Evolutionary conservation across 2,888 invertebrate species (phyloP), one percentile per base, ranked within the genome.

Genomic region (Lymantria dispar): DNA sequence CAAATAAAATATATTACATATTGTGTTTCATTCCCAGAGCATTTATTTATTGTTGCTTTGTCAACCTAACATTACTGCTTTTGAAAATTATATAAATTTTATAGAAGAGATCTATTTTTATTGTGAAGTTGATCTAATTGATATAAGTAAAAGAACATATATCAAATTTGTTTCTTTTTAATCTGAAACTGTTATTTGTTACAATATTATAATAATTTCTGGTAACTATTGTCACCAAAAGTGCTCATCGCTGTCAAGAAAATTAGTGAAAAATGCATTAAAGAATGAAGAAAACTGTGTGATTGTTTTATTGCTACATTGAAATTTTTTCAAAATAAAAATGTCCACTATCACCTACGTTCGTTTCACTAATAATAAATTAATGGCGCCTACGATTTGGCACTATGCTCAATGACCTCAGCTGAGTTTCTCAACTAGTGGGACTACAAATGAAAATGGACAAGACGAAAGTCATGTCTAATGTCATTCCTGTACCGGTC

Each of bases 171-270:
- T 73, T 83, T 83, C 81, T 78, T 85, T 85, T 78, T 70, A 79
- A 85, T 83, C 77, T 81, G 80, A 78, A n/a, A 83, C 78, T 87
- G 87, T 87, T 88, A 80, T 83, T 85, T 85, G 83, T 81, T 84
- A 80, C 71, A 79, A 79, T 80, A 80, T 82, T 85, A 81, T 81
- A 85, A 80, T 88, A 76, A 86, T 87, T 88, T 88, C 87, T 88
- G 85, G 85, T 88, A 88, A 84, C 90, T 91, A 87, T 88, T 93
- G 93, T 93, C 93, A 93, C 94, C 93, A 93, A 93, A 94, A 93
- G 93, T 94, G 94, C 94, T 94, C 94, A 93, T 93, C 92, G 93
- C 93, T 93, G 93, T 93, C 93, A 89, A 91, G 87, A 91, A 90
- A 89, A 87, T 91, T 91, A 91, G 91, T 85, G 80, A 91, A 91